These are phyloP conservation scores for Patella ulyssiponensis DNA, from an alignment of 2,888 invertebrate genomes.

Conservation along the genomic window DNA sequence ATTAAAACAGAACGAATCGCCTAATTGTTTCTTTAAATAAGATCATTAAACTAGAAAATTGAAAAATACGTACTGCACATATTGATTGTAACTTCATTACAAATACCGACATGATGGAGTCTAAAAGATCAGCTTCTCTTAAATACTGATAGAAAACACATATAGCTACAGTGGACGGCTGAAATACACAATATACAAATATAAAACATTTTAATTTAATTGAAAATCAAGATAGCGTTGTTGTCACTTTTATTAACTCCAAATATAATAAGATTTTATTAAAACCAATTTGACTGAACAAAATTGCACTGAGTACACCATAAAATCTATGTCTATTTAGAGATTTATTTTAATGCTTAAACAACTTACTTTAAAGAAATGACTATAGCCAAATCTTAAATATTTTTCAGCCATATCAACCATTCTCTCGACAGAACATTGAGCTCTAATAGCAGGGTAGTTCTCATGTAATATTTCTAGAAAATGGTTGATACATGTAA, in stretches of 20 bases:
- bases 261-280: slow-evolving; percentile 2
- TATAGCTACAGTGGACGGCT: slow-evolving; percentile 56
- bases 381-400: slow-evolving; percentile 45
- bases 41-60: too few relatives aligned
- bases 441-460: slow-evolving; percentile 8
- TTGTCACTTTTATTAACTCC: background rate
- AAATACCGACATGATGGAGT: slow-evolving; percentile 29
- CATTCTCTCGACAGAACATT: slow-evolving; percentile 27
- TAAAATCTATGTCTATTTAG: background rate
- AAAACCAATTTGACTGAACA: slow-evolving; percentile 1
- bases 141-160: slow-evolving; percentile 47
- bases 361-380: slow-evolving; percentile 42
- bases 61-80: slow-evolving; percentile 49
- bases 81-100: slow-evolving; percentile 53
- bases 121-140: slow-evolving; percentile 30
- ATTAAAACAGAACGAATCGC: too few relatives aligned
- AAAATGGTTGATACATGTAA: slow-evolving; percentile 53
- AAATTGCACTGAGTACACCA: background rate
- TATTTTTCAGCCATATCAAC: slow-evolving; percentile 43
- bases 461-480: slow-evolving; percentile 46
- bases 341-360: background rate
- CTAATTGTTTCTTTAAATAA: too few relatives aligned
- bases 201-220: background rate
- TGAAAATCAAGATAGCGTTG: too few relatives aligned
- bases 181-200: slow-evolving; percentile 30